Evolutionary conservation across 2,113 vertebrate genomes (phyloP), one percentile per base, ranked within the genome.

Genomic region (Charadrius vociferus): DNA sequence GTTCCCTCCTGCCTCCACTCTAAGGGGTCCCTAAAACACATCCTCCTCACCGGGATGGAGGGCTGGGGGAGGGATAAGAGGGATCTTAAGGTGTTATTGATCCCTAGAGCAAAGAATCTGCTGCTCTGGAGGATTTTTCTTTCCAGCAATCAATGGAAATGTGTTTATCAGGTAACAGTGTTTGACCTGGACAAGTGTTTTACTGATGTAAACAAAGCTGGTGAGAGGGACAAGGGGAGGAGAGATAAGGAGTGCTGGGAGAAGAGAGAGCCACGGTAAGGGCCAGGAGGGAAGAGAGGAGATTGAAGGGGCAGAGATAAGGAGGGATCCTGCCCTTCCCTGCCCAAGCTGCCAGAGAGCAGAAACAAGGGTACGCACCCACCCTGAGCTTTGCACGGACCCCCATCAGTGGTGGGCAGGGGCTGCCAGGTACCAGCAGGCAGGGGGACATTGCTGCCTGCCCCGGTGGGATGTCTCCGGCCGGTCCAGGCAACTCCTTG

Each of bases 131-230:
- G 68, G 77, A 68, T 89, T 52, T 73, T 95, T 71, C 81, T 96
- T 96, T 90, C 82, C 87, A 93, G 87, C 68, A 95, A 92, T 97
- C 97, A 95, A 95, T 97, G 95, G 80, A 87, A 96, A 95, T 77
- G 73, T 83, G 71, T 96, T 98, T 98, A 97, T 97, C 90, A 77
- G 81, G 61, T 52, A 95, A 75, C 58, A 0, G 3, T 32, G 67
- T 77, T 91, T 96, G 96, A 91, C 90, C 90, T 17, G 66, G 59
- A 73, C 86, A 91, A 94, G 89, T 68, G 79, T 95, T 94, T 79
- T 27, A 96, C 56, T 78, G 89, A 37, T 94, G 72, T 84, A 84
- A 97, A 96, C 30, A 86, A 49, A 91, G 29, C 23, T 72, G 90
- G 32, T 12, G 7, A 80, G 73, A 74, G 47, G 49, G 43, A n/a